A percentile compares a stretch with the other conserved stretches of the same genome.
Evolutionary conservation across 2,113 vertebrate species (phyloP).

Genomic region (Notothenia coriiceps): DNA sequence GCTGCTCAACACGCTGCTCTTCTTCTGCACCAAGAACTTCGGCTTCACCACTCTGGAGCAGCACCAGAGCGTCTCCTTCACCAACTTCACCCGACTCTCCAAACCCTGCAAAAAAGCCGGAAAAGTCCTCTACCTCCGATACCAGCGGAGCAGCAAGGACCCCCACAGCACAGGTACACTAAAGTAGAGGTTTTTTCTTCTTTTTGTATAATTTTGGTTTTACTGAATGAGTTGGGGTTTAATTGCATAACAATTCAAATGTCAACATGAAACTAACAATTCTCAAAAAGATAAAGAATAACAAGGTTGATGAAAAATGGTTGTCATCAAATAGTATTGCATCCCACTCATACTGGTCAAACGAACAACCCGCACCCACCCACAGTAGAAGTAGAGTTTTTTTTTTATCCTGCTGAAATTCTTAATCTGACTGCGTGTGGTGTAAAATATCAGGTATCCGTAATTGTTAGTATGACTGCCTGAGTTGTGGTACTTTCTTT

Average conservation of each 20-base stretch:
- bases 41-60: conserved; percentile 90
- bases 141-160: conserved; percentile 79
- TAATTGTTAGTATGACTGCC: background rate
- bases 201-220: too few relatives aligned
- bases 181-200: background rate
- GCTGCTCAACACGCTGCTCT: conserved; percentile 95
- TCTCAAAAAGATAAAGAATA: too few relatives aligned
- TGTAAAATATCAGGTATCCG: background rate
- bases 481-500: background rate
- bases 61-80: conserved; percentile 93
- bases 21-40: conserved; percentile 97
- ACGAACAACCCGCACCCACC: too few relatives aligned
- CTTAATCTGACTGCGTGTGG: background rate
- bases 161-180: conserved; percentile 61
- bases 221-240: too few relatives aligned
- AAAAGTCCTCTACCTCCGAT: conserved; percentile 91
- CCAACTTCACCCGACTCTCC: conserved; percentile 89
- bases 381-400: too few relatives aligned
- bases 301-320: too few relatives aligned
- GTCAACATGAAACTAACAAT: too few relatives aligned
- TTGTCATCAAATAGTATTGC: too few relatives aligned
- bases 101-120: conserved; percentile 88
- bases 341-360: too few relatives aligned
- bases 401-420: background rate
- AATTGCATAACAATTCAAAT: too few relatives aligned